Percentiles rank a stretch among this genome's conserved stretches.
These are phyloP conservation scores for Zoroaster sp. DNA, from an alignment of 53 echinoderm and acorn worm species.

Conservation along the genomic window DNA sequence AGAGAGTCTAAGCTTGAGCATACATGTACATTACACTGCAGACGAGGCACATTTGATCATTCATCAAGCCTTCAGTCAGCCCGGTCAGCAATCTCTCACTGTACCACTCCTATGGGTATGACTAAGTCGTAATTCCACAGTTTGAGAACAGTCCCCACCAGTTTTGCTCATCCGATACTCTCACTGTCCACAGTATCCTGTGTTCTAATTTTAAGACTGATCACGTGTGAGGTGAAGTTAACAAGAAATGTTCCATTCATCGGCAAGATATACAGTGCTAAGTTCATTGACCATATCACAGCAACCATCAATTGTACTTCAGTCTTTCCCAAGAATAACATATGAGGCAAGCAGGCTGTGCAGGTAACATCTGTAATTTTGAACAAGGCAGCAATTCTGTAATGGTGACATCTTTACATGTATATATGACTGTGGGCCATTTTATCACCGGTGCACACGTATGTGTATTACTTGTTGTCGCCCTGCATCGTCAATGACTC, in stretches of 20 bases:
- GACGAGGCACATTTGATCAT: neutral
- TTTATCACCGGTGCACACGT: neutral
- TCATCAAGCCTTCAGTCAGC: neutral
- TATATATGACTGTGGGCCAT: neutral
- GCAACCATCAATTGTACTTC: neutral
- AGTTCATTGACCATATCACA: neutral
- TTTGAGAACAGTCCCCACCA: neutral
- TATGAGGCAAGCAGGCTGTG: no score
- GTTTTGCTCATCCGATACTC: neutral
- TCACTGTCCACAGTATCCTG: neutral
- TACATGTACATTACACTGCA: neutral
- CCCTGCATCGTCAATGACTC: neutral
- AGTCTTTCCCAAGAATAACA: neutral
- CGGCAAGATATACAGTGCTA: neutral
- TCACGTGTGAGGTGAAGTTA: neutral
- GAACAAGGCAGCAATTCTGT: neutral
- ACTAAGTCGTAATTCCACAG: neutral
- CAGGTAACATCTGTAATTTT: neutral
- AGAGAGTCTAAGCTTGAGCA: neutral
- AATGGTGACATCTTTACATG: neutral
- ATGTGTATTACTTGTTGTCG: neutral
- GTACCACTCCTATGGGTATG: neutral
- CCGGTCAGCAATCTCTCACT: neutral
- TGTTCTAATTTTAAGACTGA: no score
- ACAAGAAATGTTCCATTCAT: no score